Base-by-base conservation (phyloP, 2,797 vertebrate genomes). In the Oceanodroma leucorhoa region DNA sequence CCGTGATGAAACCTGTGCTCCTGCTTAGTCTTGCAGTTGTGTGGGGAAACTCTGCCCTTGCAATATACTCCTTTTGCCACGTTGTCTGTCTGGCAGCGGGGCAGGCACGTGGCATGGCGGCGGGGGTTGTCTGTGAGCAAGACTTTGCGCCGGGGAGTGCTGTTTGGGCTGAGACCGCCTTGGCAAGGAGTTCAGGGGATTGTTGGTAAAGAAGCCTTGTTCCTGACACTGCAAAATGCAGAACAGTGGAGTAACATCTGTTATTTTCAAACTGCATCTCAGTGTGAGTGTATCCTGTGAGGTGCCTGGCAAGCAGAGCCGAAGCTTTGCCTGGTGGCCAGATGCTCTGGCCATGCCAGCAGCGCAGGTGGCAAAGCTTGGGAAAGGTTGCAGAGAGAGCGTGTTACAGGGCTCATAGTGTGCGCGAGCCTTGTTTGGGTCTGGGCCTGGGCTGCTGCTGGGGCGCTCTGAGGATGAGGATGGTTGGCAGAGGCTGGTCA, bases 191-290 rank as follows among this genome's bases (percentile, higher is more conserved):
- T 88, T 93, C 46, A 24, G 71, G 82, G 79, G 43, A 43, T 69
- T 78, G 69, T 67, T 91, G 72, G 45, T 72, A n/a, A 81, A 65
- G 82, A 69, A 89, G 34, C 83, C 85, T 67, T 43, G 58, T 53
- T 93, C 90, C 90, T 91, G 88, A 94, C 62, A 12, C 77, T 82
- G 83, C 77, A 94, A 79, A 95, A 86, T 21, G 65, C 73, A 64
- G 69, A 90, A 60, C 77, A 84, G 83, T 12, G 58, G 48, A 78
- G 77, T 26, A 91, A 86, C 90, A 91, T 91, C 88, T 94, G 88
- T 57, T 69, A 64, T 83, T 93, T 91, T 61, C 83, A 27, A 88
- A 61, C 61, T 23, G 85, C 50, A 36, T 81, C 72, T 78, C 69
- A 11, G 30, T 19, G 54, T 22, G 43, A 71, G 69, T 3, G 4